Evolutionary conservation across 2,888 invertebrate species (phyloP).

Genomic region (Lucinisca nassula): DNA sequence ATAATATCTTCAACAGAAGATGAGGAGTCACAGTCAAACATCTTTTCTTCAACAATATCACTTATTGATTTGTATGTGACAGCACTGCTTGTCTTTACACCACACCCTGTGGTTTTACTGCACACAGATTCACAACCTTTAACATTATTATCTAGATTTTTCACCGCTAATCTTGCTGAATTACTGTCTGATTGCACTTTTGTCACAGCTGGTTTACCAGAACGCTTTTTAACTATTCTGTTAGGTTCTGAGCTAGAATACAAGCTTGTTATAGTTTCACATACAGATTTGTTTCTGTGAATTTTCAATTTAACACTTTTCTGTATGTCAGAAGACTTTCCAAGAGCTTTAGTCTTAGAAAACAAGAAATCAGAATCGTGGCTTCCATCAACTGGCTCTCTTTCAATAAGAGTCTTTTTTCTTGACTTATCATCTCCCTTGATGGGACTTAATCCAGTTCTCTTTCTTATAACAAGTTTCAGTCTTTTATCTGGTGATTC

Average conservation of each 20-base stretch:
- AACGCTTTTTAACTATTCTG: background rate
- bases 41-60: background rate
- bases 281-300: background rate
- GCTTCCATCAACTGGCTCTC: background rate
- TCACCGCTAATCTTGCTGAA: background rate
- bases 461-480: slow-evolving; percentile 6
- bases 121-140: background rate
- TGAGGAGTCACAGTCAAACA: background rate
- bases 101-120: background rate
- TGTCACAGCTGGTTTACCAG: background rate
- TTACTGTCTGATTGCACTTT: background rate
- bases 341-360: background rate
- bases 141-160: background rate
- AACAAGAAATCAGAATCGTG: background rate
- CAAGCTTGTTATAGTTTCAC: background rate
- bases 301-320: background rate
- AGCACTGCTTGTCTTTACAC: background rate
- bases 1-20: background rate
- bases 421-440: background rate
- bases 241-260: background rate
- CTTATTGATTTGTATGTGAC: background rate
- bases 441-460: background rate
- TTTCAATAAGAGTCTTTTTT: background rate
- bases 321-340: background rate
- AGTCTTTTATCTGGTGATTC: slow-evolving; percentile 3